phyloP scores from a whole-genome alignment of 1,140 invertebrate genomes.

The Dendrolimus punctatus region DNA sequence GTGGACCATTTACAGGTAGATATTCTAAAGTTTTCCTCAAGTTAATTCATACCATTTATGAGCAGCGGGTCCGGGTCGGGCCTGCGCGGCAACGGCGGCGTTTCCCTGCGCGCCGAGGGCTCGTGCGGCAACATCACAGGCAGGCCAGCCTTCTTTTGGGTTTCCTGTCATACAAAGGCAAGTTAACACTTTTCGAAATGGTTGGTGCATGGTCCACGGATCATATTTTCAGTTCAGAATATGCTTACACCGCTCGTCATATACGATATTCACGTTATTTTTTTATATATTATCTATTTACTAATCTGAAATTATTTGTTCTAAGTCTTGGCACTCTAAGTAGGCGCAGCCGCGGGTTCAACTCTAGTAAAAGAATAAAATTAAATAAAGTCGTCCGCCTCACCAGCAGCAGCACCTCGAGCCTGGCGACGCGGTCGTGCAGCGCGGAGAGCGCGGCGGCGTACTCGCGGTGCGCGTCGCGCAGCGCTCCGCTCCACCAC shows the following conservation, averaged over 20 bases:
- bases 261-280: too few relatives aligned
- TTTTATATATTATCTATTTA: too few relatives aligned
- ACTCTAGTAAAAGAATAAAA: too few relatives aligned
- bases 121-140: conserved; percentile 88
- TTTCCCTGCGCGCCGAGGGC: conserved; percentile 79
- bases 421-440: conserved; percentile 57
- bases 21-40: too few relatives aligned
- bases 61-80: conserved; percentile 78
- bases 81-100: conserved; percentile 81
- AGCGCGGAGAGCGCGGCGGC: conserved; percentile 52
- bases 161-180: conserved; percentile 76
- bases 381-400: conserved; percentile 8
- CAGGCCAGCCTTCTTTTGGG: conserved; percentile 88
- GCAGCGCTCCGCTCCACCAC: conserved; percentile 55
- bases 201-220: too few relatives aligned
- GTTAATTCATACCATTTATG: conserved; percentile 39
- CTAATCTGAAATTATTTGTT: too few relatives aligned
- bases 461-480: conserved; percentile 61
- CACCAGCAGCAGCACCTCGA: conserved; percentile 57
- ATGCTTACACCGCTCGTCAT: too few relatives aligned
- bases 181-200: too few relatives aligned
- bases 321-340: too few relatives aligned
- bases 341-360: too few relatives aligned
- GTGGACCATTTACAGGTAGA: too few relatives aligned
- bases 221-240: too few relatives aligned